Conservation (phyloP, 2,888 invertebrate species). For the Cetonia aurata region DNA sequence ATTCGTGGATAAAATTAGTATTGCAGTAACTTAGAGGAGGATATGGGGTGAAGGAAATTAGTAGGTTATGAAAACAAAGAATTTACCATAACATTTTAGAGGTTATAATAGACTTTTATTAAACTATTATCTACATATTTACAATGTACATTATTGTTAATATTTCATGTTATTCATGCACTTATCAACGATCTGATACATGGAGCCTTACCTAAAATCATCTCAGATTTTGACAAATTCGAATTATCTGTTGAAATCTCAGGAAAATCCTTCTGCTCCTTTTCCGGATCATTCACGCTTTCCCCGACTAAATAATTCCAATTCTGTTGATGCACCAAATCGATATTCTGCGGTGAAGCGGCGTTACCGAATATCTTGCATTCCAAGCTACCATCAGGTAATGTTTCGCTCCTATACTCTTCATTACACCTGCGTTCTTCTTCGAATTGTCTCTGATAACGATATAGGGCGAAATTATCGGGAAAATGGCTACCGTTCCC, state of each 20-base stretch:
- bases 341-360: background rate
- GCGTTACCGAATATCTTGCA: constrained; percentile 9
- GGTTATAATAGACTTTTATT: no score
- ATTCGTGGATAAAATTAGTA: no score
- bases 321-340: constrained; percentile 2
- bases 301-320: constrained; percentile 29
- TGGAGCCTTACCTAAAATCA: constrained; percentile 24
- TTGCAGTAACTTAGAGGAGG: no score
- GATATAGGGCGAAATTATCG: constrained; percentile 1
- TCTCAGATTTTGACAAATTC: constrained; percentile 15
- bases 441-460: constrained; percentile 18
- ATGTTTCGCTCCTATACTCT: constrained; percentile 5
- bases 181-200: no score
- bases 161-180: no score
- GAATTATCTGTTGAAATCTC: constrained; percentile 5
- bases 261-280: constrained; percentile 11
- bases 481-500: constrained; percentile 17
- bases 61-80: no score
- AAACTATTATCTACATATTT: no score
- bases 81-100: no score
- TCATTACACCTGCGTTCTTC: constrained; percentile 3
- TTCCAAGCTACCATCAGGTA: constrained; percentile 13
- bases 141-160: background rate
- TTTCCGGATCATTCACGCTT: constrained; percentile 3
- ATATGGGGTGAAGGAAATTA: no score